phyloP scores from a whole-genome alignment of 2,888 invertebrate genomes.

The Desoria tigrina region DNA sequence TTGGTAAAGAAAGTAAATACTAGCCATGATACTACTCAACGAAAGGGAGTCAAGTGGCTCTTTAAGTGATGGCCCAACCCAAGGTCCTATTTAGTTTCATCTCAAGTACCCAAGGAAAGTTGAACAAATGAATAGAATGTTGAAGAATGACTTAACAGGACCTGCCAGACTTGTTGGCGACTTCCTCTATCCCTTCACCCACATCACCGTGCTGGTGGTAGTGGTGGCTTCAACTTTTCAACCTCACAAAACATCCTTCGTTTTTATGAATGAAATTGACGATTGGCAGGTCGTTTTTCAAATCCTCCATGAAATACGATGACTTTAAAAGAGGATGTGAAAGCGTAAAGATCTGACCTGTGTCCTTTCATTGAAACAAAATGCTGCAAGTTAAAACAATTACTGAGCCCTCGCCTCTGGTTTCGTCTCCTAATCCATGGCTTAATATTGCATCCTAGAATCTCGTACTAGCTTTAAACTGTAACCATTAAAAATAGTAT shows the following conservation, averaged over 20 bases:
- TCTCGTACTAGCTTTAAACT: neutral
- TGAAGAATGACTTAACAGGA: neutral
- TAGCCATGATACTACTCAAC: slow-evolving; percentile 17
- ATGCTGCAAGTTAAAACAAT: slow-evolving; percentile 20
- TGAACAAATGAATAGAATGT: neutral
- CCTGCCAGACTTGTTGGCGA: slow-evolving; percentile 34
- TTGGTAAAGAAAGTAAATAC: slow-evolving; percentile 16
- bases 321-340: slow-evolving; percentile 17
- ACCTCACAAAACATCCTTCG: neutral
- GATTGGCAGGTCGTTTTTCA: slow-evolving; percentile 21
- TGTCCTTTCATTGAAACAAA: slow-evolving; percentile 22
- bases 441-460: neutral
- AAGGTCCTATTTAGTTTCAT: neutral
- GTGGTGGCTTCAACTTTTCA: neutral
- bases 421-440: neutral
- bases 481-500: slow-evolving; percentile 1
- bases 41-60: slow-evolving; percentile 18
- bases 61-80: slow-evolving; percentile 16
- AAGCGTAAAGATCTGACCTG: slow-evolving; percentile 15
- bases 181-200: slow-evolving; percentile 18
- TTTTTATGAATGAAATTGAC: slow-evolving; percentile 9
- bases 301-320: slow-evolving; percentile 15
- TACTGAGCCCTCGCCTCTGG: slow-evolving; percentile 4
- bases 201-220: neutral
- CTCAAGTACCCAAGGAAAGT: slow-evolving; percentile 14